Evolutionary conservation across 2,113 vertebrate species (phyloP), one percentile per base, ranked within the genome.

Genomic region (Onychostruthus taczanowskii): DNA sequence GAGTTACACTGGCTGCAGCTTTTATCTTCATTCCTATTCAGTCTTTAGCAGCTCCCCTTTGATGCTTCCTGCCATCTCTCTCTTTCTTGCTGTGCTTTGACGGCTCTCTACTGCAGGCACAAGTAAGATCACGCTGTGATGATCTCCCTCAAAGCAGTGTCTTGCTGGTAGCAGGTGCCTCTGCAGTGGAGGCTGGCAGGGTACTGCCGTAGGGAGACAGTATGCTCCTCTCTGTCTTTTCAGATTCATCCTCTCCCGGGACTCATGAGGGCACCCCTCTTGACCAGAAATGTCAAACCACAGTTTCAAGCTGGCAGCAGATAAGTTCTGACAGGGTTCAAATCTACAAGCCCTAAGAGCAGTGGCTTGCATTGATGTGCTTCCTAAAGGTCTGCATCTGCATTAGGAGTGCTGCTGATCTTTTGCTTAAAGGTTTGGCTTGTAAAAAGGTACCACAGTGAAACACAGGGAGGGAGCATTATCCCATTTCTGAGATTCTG

Each of bases 21-120:
- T 96, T 96, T 94, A 92, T 97, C 94, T 97, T 91, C 83, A 72
- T 96, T 95, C 79, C 88, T 84, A 88, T 96, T 95, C 94, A 95
- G 61, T 91, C 61, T 80, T 94, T 55, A 88, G 83, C 93, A 89
- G 84, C 26, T 86, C 50, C 85, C 44, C 85, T 97, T 97, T 95
- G 95, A 96, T 97, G 96, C 77, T 67, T 84, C 78, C 81, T 95
- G 91, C 96, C 84, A 75, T 84, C 74, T 74, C 69, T 79, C 62
- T 79, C 93, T 82, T 23, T 90, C 96, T 96, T 52, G 93, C 95
- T 96, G 95, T 92, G 94, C 91, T 97, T 95, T 97, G 94, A 96
- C 62, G 30, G 88, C 79, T 92, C 76, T 67, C 81, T 84, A 75
- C 94, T 95, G 80, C 88, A 91, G 91, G 95, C 89, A 90, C 88